Percentiles rank a stretch among this genome's conserved stretches.
Evolutionary conservation across 2,888 invertebrate genomes (phyloP).

Genomic region (Dione vanillae): DNA sequence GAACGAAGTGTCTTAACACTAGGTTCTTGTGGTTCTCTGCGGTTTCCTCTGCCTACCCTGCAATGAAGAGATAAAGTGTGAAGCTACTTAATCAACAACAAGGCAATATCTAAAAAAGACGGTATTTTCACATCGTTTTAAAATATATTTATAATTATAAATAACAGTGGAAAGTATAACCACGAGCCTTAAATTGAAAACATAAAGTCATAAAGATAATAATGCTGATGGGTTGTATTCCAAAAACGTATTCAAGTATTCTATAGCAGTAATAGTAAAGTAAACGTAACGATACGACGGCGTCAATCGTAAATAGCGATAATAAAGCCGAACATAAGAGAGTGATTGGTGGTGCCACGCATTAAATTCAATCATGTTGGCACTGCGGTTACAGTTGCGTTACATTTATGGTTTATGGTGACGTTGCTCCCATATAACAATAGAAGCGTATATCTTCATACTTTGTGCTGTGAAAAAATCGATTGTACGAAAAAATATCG

Average conservation of each 20-base stretch:
- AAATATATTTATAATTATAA: too few relatives aligned
- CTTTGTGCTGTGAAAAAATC: constrained; percentile 12
- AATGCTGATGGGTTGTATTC: background rate
- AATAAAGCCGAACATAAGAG: constrained; percentile 52
- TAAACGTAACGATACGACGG: constrained; percentile 21
- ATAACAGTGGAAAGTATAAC: too few relatives aligned
- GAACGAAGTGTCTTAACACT: too few relatives aligned
- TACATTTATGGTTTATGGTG: constrained; percentile 75
- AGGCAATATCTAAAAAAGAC: too few relatives aligned
- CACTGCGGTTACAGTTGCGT: constrained; percentile 64
- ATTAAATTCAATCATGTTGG: constrained; percentile 80
- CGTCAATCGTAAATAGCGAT: constrained; percentile 43
- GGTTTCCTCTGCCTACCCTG: too few relatives aligned
- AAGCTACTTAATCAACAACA: too few relatives aligned
- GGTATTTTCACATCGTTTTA: too few relatives aligned
- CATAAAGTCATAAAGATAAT: background rate
- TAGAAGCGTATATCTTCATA: constrained; percentile 12
- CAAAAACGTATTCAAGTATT: background rate
- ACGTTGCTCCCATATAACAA: constrained; percentile 74
- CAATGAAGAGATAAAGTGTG: too few relatives aligned
- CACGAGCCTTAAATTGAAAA: too few relatives aligned
- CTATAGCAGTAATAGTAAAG: constrained; percentile 12
- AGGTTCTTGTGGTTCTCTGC: too few relatives aligned
- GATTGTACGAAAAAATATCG: constrained; percentile 44
- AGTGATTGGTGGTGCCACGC: constrained; percentile 59